Percentiles rank a stretch among this genome's conserved stretches.
Conservation (phyloP, 2,888 invertebrate species). For the Lasioglossum pauxillum region DNA sequence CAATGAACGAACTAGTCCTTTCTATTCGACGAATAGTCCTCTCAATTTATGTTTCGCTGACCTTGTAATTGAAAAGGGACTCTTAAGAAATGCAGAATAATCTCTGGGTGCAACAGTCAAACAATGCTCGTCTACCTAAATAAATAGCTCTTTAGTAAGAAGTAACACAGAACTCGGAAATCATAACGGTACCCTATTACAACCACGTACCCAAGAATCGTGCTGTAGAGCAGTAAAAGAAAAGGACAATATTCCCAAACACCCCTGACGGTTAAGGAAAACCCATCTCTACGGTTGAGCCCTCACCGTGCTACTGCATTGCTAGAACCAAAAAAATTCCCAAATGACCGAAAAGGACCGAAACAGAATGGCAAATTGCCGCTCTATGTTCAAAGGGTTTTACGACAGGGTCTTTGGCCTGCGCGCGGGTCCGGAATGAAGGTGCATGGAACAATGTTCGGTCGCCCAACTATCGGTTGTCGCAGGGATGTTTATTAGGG, state of each 20-base stretch:
- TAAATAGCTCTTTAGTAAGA: background rate
- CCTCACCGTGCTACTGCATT: background rate
- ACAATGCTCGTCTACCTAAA: background rate
- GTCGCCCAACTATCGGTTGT: background rate
- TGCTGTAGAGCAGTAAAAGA: background rate
- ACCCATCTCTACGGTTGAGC: background rate
- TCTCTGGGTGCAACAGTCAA: background rate
- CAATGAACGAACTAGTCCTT: background rate
- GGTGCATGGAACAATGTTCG: background rate
- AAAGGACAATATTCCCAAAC: background rate
- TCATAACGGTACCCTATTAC: slow-evolving; percentile 1
- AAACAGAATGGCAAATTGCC: background rate
- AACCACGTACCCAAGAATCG: background rate
- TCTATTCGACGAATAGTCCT: background rate
- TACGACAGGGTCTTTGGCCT: background rate
- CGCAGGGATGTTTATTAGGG: background rate
- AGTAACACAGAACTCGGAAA: background rate
- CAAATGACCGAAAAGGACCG: background rate
- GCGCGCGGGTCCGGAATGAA: background rate
- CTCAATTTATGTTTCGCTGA: background rate
- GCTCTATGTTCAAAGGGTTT: background rate
- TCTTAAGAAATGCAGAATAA: background rate
- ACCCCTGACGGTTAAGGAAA: background rate
- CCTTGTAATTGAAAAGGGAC: background rate
- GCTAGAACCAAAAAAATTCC: background rate